phyloP scores from a whole-genome alignment of 2,888 invertebrate genomes.

The Odontomyia ornata region DNA sequence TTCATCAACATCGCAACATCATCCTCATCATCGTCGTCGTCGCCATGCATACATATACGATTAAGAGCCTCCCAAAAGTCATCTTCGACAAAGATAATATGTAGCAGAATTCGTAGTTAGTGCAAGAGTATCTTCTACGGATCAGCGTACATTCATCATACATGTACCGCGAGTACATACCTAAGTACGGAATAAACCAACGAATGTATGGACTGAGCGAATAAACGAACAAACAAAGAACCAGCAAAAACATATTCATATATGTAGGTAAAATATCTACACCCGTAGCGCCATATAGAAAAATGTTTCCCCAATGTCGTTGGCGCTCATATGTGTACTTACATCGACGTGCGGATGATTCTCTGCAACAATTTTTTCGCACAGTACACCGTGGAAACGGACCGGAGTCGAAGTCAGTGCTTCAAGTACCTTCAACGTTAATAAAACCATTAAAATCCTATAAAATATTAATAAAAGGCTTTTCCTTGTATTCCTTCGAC shows the following conservation, averaged over 20 bases:
- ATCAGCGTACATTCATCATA: neutral
- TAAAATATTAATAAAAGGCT: neutral
- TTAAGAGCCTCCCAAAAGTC: slow-evolving; percentile 41
- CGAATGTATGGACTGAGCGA: neutral
- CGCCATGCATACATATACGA: slow-evolving; percentile 3
- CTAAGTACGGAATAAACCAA: neutral
- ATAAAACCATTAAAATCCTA: slow-evolving; percentile 13
- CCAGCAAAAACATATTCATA: slow-evolving; percentile 15
- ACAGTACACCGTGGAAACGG: neutral
- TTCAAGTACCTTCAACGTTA: neutral
- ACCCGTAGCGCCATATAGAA: neutral
- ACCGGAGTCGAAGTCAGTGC: neutral
- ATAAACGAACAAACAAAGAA: slow-evolving; percentile 16
- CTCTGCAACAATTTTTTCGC: slow-evolving; percentile 21
- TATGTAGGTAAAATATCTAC: neutral
- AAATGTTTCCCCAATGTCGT: slow-evolving; percentile 25
- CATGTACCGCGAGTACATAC: neutral
- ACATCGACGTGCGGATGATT: neutral
- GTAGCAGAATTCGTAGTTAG: neutral
- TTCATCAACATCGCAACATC: slow-evolving; percentile 1
- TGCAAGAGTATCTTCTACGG: neutral
- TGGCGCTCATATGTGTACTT: neutral
- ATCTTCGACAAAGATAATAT: slow-evolving; percentile 33
- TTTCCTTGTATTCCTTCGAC: too few relatives aligned
- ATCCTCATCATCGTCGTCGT: slow-evolving; percentile 2